phyloP scores from a whole-genome alignment of 2,888 invertebrate species.

The Emmelina monodactyla region DNA sequence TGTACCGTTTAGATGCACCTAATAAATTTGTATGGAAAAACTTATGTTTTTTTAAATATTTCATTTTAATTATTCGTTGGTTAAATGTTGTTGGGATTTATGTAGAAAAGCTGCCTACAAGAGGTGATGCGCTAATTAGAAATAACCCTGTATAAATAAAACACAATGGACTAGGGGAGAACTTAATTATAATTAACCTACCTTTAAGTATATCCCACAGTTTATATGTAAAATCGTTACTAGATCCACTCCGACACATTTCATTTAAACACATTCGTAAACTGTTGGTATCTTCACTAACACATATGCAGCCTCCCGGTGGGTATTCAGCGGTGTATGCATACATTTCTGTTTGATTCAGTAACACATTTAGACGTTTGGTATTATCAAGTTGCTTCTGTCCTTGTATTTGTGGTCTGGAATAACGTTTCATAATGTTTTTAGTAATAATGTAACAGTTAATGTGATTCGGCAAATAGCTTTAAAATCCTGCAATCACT shows the following conservation, averaged over 20 bases:
- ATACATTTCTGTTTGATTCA: constrained; percentile 52
- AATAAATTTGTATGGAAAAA: no score
- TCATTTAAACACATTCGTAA: constrained; percentile 35
- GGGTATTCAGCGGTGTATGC: constrained; percentile 51
- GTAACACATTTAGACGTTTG: constrained; percentile 34
- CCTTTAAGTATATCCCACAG: constrained; percentile 59
- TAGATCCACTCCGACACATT: constrained; percentile 38
- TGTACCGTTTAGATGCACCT: no score
- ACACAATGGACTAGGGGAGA: not conserved
- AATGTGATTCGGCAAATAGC: no score
- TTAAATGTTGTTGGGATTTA: no score
- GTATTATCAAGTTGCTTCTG: constrained; percentile 30
- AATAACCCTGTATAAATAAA: no score
- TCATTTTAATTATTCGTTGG: no score
- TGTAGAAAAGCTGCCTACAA: no score
- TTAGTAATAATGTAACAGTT: no score
- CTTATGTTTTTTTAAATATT: no score
- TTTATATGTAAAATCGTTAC: constrained; percentile 57
- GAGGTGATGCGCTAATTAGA: no score
- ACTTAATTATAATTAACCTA: constrained; percentile 14
- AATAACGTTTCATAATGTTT: no score
- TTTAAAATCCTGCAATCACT: no score
- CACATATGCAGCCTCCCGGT: constrained; percentile 43
- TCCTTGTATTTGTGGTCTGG: constrained; percentile 24
- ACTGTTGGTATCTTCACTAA: constrained; percentile 42